These are phyloP conservation scores for Lasioglossum calceatum DNA, from an alignment of 2,888 invertebrate genomes.

Conservation along the genomic window DNA sequence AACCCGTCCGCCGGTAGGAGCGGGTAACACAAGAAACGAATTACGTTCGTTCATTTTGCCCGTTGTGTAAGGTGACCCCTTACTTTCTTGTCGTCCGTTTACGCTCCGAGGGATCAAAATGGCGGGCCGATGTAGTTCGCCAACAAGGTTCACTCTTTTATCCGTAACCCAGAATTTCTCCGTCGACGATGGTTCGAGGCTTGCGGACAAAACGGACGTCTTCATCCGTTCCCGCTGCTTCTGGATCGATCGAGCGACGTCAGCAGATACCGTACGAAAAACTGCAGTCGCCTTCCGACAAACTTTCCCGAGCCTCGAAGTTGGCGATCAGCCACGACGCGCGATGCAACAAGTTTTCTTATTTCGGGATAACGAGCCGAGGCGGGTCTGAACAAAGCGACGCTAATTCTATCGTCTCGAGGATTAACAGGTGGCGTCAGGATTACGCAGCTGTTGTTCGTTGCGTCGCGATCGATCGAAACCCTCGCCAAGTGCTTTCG, in stretches of 20 bases:
- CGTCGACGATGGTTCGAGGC: background rate
- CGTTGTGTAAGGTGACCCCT: background rate
- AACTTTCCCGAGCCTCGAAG: constrained; percentile 40
- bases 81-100: background rate
- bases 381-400: constrained; percentile 58
- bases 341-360: constrained; percentile 83
- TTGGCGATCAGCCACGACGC: constrained; percentile 79
- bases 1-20: background rate
- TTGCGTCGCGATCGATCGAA: constrained; percentile 29
- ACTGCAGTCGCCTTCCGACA: background rate
- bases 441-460: constrained; percentile 9
- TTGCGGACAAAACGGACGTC: background rate
- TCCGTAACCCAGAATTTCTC: background rate
- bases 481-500: background rate
- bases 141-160: background rate
- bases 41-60: constrained; percentile 13
- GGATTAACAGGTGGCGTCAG: constrained; percentile 77
- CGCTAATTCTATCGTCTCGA: constrained; percentile 75
- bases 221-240: background rate
- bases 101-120: background rate
- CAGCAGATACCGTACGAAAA: background rate
- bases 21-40: background rate
- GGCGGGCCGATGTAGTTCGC: background rate
- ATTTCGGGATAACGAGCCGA: constrained; percentile 64
- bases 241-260: background rate